A percentile compares a stretch with the other conserved stretches of the same genome.
Evolutionary conservation across 1,140 invertebrate genomes (phyloP).

Genomic region (Laupala kohalensis): DNA sequence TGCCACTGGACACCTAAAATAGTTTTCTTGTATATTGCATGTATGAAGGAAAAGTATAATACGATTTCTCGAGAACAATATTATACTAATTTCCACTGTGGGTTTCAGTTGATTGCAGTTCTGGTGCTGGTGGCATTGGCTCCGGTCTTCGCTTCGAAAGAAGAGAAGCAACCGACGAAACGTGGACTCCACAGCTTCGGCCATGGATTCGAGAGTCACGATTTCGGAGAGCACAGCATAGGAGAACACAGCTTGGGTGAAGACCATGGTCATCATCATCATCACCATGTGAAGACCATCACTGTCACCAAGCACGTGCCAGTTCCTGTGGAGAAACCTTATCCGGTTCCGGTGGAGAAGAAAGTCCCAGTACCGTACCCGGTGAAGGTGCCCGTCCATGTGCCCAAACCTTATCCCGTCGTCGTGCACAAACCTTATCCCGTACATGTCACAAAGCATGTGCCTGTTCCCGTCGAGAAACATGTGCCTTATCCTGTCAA

Average conservation of each 20-base stretch:
- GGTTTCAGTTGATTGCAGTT: too few species aligned
- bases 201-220: too few species aligned
- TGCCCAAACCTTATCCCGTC: neutral
- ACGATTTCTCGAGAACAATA: too few species aligned
- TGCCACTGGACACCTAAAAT: too few species aligned
- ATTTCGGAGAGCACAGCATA: neutral
- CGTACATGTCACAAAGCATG: neutral
- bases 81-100: too few species aligned
- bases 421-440: conserved; percentile 1
- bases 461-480: neutral
- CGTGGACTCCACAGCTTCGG: neutral
- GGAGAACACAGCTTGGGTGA: neutral
- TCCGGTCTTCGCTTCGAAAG: neutral
- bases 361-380: neutral
- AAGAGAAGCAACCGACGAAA: too few species aligned
- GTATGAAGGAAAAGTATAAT: too few species aligned
- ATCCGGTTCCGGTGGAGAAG: neutral
- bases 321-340: neutral
- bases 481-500: neutral
- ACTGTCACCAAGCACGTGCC: neutral
- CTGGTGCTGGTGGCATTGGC: too few species aligned
- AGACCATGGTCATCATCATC: neutral
- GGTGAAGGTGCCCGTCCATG: neutral
- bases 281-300: neutral
- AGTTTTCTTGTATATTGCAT: too few species aligned